Conservation (phyloP, 2,888 invertebrate genomes). For the Heterodera filipjevi region DNA sequence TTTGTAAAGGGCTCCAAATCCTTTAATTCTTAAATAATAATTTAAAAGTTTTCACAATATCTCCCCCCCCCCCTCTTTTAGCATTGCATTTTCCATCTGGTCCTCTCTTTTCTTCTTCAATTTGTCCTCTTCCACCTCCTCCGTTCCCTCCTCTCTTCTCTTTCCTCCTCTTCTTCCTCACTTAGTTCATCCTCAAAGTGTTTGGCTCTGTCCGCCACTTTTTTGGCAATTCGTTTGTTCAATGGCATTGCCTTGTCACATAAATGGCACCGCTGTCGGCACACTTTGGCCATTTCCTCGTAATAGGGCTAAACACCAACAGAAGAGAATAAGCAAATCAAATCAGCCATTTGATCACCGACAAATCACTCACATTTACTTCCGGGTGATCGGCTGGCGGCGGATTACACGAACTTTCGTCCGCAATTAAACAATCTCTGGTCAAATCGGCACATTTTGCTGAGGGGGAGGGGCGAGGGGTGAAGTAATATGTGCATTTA, state of each 20-base stretch:
- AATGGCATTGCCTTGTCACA: conserved; percentile 15
- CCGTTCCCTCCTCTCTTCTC: not conserved
- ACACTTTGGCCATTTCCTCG: conserved; percentile 17
- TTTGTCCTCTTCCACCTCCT: not conserved
- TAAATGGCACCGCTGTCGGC: conserved; percentile 18
- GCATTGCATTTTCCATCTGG: too few species aligned
- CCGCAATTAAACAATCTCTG: conserved; percentile 19
- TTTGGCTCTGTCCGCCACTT: not conserved
- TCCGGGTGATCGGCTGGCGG: conserved; percentile 22
- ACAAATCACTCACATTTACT: conserved; percentile 14
- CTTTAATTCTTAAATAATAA: too few species aligned
- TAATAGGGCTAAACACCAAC: conserved; percentile 28
- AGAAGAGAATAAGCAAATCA: not conserved
- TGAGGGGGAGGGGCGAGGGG: too few species aligned
- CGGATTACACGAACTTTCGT: not conserved
- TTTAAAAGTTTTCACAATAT: too few species aligned
- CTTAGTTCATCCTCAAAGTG: not conserved
- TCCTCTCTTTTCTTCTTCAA: too few species aligned
- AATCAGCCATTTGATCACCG: not conserved
- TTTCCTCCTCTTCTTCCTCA: not conserved
- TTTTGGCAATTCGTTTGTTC: not conserved
- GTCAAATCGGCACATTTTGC: conserved; percentile 26
- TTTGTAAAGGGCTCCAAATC: too few species aligned
- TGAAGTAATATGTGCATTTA: not conserved
- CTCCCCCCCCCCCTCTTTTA: too few species aligned